These are phyloP conservation scores for Chaetodon trifascialis DNA, from an alignment of 2,113 vertebrate genomes.

Conservation along the genomic window DNA sequence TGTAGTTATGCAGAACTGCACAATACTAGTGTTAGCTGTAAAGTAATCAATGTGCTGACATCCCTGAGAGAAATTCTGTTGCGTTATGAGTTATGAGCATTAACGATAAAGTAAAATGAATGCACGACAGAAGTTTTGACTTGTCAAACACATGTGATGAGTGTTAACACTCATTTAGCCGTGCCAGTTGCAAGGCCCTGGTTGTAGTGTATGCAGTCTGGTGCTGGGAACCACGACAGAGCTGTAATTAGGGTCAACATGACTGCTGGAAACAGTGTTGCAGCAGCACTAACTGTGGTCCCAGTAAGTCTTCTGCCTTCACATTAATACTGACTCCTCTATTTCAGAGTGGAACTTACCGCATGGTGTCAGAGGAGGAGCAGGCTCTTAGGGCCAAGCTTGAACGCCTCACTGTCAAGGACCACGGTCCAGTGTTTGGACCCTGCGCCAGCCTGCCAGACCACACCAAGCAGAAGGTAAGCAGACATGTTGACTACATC, in stretches of 20 bases:
- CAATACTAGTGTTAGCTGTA: not conserved
- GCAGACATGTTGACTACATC: too few relatives aligned
- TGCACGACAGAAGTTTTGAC: too few relatives aligned
- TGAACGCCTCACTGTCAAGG: constrained; percentile 93
- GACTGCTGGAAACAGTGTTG: not conserved
- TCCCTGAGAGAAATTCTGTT: too few relatives aligned
- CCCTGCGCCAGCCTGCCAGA: constrained; percentile 87
- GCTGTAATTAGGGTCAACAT: not conserved
- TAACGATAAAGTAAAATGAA: too few relatives aligned
- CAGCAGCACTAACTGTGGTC: too few relatives aligned
- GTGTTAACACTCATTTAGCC: not conserved
- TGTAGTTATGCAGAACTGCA: not conserved
- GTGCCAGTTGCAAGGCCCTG: not conserved
- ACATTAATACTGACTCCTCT: not conserved
- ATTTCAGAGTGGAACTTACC: constrained; percentile 92
- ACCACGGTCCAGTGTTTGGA: constrained; percentile 94
- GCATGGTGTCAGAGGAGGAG: constrained; percentile 95
- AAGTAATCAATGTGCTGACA: too few relatives aligned
- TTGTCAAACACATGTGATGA: too few relatives aligned
- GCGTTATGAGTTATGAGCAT: too few relatives aligned
- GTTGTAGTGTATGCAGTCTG: not conserved
- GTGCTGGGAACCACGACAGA: not conserved
- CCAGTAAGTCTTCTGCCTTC: not conserved
- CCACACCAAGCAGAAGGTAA: constrained; percentile 94
- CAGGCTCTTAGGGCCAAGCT: constrained; percentile 92